Evolutionary conservation across 2,113 vertebrate species (phyloP).

Genomic region (Phyllopteryx taeniolatus): DNA sequence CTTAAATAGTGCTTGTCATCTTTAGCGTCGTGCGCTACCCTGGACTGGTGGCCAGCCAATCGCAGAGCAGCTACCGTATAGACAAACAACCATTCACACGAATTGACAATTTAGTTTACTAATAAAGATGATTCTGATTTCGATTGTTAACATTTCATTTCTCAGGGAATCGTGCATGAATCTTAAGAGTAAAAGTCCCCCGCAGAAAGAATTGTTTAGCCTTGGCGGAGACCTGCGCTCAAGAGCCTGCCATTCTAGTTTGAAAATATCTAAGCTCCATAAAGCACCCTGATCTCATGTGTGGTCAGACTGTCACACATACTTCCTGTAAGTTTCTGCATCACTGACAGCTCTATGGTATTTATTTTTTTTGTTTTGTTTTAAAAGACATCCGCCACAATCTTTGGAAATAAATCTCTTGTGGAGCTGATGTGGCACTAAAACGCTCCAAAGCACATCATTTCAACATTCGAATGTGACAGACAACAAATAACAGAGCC

Average conservation of each 20-base stretch:
- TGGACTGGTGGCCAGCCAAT: too few species aligned
- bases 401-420: constrained; percentile 3
- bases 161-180: not conserved
- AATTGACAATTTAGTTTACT: too few species aligned
- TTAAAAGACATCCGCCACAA: not conserved
- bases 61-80: too few species aligned
- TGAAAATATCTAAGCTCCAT: constrained; percentile 1
- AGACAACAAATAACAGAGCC: constrained; percentile 39
- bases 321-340: constrained; percentile 12
- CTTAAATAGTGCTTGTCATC: too few species aligned
- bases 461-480: constrained; percentile 16
- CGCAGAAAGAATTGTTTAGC: not conserved
- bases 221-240: not conserved
- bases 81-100: too few species aligned
- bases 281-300: constrained; percentile 14
- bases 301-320: constrained; percentile 29
- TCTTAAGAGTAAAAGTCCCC: not conserved
- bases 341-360: constrained; percentile 18
- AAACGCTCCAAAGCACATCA: constrained; percentile 13
- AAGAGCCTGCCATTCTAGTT: not conserved
- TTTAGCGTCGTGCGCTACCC: too few species aligned
- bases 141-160: not conserved
- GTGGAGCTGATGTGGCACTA: not conserved
- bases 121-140: not conserved
- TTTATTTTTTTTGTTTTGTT: constrained; percentile 1